These are phyloP conservation scores for Eriosoma lanigerum DNA, from an alignment of 1,140 invertebrate genomes.

Conservation along the genomic window DNA sequence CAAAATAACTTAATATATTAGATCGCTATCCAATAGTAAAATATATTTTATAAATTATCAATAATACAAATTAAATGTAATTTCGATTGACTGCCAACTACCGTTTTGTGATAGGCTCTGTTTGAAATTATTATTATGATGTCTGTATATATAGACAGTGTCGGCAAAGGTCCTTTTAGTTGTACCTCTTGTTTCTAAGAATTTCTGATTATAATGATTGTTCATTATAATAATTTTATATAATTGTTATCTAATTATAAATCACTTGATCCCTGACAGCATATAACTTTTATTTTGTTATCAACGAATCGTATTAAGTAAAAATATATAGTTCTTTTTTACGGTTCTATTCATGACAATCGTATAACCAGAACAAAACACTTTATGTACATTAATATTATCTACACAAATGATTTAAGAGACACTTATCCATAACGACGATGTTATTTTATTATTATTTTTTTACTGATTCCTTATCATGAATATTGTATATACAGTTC, in stretches of 20 bases:
- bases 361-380: slow-evolving; percentile 18
- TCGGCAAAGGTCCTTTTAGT: slow-evolving; percentile 10
- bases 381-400: slow-evolving; percentile 40
- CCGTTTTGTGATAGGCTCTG: neutral
- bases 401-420: slow-evolving; percentile 32
- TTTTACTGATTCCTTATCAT: slow-evolving; percentile 13
- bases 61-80: neutral
- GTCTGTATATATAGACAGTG: neutral
- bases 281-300: slow-evolving; percentile 19
- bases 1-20: neutral
- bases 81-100: neutral
- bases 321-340: slow-evolving; percentile 35
- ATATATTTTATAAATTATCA: neutral
- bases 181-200: slow-evolving; percentile 22
- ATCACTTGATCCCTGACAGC: slow-evolving; percentile 33
- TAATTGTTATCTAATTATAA: slow-evolving; percentile 45
- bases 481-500: neutral
- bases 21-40: neutral
- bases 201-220: slow-evolving; percentile 4
- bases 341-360: neutral
- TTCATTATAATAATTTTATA: slow-evolving; percentile 29
- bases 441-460: slow-evolving; percentile 35
- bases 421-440: slow-evolving; percentile 32
- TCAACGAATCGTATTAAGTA: slow-evolving; percentile 22
- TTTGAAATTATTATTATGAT: slow-evolving; percentile 4